These are phyloP conservation scores for Pediacus dermestoides DNA, from an alignment of 2,888 invertebrate genomes.

Conservation along the genomic window DNA sequence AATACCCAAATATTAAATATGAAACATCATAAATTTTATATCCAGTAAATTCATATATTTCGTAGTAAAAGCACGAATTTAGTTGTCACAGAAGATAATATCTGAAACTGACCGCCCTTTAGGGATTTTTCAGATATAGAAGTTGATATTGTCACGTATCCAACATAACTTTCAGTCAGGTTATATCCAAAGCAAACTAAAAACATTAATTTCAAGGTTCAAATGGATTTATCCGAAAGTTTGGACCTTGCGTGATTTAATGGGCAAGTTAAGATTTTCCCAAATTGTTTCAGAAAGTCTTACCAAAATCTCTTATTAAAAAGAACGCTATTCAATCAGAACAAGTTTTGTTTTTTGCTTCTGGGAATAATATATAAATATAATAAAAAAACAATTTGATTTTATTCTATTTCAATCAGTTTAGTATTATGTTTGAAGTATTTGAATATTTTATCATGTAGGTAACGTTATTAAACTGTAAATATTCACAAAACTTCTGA, in stretches of 20 bases:
- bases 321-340: no score
- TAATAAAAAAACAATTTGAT: no score
- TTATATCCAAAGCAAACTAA: conserved; percentile 19
- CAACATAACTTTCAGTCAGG: conserved; percentile 14
- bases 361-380: no score
- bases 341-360: no score
- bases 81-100: conserved; percentile 8
- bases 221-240: conserved; percentile 20
- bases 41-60: no score
- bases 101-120: conserved; percentile 7
- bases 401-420: no score
- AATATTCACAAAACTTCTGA: no score
- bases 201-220: conserved; percentile 23
- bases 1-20: conserved; percentile 17
- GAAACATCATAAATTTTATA: no score
- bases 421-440: no score
- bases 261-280: conserved; percentile 13
- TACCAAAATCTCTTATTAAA: no score
- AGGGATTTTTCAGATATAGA: conserved; percentile 15
- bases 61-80: conserved; percentile 6
- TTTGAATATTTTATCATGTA: no score
- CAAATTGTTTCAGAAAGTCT: conserved; percentile 16
- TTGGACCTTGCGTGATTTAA: conserved; percentile 19
- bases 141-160: conserved; percentile 18
- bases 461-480: no score